phyloP scores from a whole-genome alignment of 2,113 vertebrate species.

The Anguilla japonica region DNA sequence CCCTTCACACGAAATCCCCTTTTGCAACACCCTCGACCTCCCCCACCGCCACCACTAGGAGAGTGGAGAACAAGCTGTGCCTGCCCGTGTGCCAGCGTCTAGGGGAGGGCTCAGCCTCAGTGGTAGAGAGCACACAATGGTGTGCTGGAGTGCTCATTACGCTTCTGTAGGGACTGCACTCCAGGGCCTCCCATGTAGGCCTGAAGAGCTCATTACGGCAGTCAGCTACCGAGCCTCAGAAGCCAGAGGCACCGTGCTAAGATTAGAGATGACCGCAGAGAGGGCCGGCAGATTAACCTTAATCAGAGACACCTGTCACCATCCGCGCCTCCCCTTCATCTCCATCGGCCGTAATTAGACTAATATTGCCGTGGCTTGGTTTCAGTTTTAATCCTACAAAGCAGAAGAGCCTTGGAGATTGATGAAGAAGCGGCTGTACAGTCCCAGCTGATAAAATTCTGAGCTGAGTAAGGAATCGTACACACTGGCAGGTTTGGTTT shows the following conservation, averaged over 20 bases:
- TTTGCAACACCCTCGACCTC: slow-evolving; percentile 25
- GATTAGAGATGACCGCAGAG: slow-evolving; percentile 51
- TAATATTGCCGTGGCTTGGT: neutral
- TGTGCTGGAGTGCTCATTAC: slow-evolving; percentile 75
- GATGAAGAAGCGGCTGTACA: neutral
- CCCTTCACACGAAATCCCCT: slow-evolving; percentile 42
- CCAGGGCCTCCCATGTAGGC: slow-evolving; percentile 63
- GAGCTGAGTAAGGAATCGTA: neutral
- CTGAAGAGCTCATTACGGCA: slow-evolving; percentile 74
- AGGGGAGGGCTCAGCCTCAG: slow-evolving; percentile 58
- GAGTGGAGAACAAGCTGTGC: slow-evolving; percentile 55
- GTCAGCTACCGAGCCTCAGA: slow-evolving; percentile 53
- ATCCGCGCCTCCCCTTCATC: slow-evolving; percentile 53
- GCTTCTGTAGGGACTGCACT: slow-evolving; percentile 71
- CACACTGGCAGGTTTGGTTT: neutral
- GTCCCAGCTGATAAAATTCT: neutral
- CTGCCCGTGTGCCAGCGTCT: slow-evolving; percentile 61
- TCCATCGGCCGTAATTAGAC: slow-evolving; percentile 14
- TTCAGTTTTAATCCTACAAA: slow-evolving; percentile 18
- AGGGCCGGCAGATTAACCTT: slow-evolving; percentile 72
- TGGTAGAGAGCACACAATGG: slow-evolving; percentile 62
- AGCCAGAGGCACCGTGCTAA: slow-evolving; percentile 44
- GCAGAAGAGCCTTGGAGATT: neutral
- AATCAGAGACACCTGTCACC: slow-evolving; percentile 76
- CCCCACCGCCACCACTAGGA: slow-evolving; percentile 38